Evolutionary conservation across 2,888 invertebrate species (phyloP), one percentile per base, ranked within the genome.

Genomic region (Conistra vaccinii): DNA sequence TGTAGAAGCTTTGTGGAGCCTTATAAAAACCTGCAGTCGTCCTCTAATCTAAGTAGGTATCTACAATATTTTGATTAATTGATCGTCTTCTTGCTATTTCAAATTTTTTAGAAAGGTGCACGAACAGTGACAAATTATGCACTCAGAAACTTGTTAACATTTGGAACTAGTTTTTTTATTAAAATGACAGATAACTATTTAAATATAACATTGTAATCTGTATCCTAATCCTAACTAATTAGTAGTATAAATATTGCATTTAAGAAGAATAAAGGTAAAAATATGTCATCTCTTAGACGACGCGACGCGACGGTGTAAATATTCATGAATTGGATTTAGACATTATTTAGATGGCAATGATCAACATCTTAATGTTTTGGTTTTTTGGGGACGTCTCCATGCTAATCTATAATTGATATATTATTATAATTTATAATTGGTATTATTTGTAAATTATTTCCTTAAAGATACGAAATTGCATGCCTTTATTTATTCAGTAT

Each of bases 101-200:
- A 67, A 61, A 70, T 65, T 35, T 68, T 82, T 75, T 80, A 73
- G 78, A 82, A 83, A 80, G 80, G 67, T 71, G 32, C 14, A 62
- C 39, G 75, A 72, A 76, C 69, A 83, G 67, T 79, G 74, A 84
- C 81, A 83, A 85, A 83, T 85, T 68, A 62, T 77, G 35, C 32
- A 63, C 55, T 75, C 61, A 58, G 14, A 74, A 69, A 78, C 80
- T 70, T 51, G 81, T 80, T 85, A 85, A 57, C 85, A 82, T 85
- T 84, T 79, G n/a, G 61, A 79, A 78, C 76, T 69, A 58, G 79
- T 82, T 86, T 78, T 63, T 39, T 39, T 39, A 10, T 39, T 29
- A n/a, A 68, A 67, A 66, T 76, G 75, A 85, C 76, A 76, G 63
- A 76, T 76, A 65, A 51, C 32, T 60, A 72, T 68, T 68, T 51